These are phyloP conservation scores for Ataeniobius toweri DNA, from an alignment of 2,797 vertebrate genomes.

Conservation along the genomic window DNA sequence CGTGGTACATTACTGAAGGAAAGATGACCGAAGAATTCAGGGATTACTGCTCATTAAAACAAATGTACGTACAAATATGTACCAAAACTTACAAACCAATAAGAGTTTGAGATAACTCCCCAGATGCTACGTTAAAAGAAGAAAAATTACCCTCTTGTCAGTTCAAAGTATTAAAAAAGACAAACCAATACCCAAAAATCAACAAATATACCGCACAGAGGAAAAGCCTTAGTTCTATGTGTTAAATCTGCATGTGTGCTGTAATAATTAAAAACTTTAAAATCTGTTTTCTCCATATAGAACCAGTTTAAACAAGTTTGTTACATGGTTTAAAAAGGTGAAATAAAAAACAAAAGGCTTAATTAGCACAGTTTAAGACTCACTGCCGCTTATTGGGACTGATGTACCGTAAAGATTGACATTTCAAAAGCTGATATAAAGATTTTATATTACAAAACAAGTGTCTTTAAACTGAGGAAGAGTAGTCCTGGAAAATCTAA, in stretches of 20 bases:
- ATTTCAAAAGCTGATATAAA: constrained; percentile 56
- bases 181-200: constrained; percentile 42
- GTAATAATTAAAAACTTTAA: constrained; percentile 62
- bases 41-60: constrained; percentile 32
- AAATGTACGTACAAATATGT: constrained; percentile 69
- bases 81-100: constrained; percentile 61
- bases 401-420: constrained; percentile 62
- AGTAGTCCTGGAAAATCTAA: constrained; percentile 67
- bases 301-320: constrained; percentile 74
- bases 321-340: constrained; percentile 66
- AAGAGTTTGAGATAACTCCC: constrained; percentile 28
- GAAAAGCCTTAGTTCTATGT: constrained; percentile 38
- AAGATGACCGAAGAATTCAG: constrained; percentile 31
- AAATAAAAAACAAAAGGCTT: constrained; percentile 61
- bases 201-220: constrained; percentile 62
- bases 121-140: constrained; percentile 33
- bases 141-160: constrained; percentile 20
- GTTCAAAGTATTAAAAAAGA: constrained; percentile 38
- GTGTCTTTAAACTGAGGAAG: constrained; percentile 27
- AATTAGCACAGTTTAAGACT: constrained; percentile 62
- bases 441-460: constrained; percentile 28
- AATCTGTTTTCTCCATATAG: constrained; percentile 58
- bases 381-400: constrained; percentile 49
- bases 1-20: constrained; percentile 12
- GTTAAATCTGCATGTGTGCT: constrained; percentile 62